A percentile compares a stretch with the other conserved stretches of the same genome.
These are phyloP conservation scores for Tridacna crocea DNA, from an alignment of 2,888 invertebrate genomes.

Conservation along the genomic window DNA sequence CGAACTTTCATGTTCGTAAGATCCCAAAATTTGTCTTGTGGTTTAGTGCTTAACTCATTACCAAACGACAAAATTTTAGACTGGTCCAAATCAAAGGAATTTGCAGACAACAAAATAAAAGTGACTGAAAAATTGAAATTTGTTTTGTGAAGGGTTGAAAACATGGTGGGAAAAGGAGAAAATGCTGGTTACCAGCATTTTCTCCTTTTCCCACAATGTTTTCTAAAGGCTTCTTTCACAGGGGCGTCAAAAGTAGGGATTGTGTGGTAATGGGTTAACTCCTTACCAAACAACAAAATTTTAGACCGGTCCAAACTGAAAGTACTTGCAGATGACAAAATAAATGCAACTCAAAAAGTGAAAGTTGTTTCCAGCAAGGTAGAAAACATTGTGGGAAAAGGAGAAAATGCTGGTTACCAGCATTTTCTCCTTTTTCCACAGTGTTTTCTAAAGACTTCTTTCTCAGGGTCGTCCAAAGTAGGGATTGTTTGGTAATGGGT, in stretches of 20 bases:
- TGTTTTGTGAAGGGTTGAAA: background rate
- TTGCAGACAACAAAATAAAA: background rate
- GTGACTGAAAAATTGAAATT: background rate
- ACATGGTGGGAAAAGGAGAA: background rate
- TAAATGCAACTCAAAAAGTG: too few species aligned
- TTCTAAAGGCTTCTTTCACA: background rate
- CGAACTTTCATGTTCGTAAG: too few species aligned
- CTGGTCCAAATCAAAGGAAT: background rate
- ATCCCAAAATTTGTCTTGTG: too few species aligned
- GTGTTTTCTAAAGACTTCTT: too few species aligned
- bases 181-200: slow-evolving; percentile 6
- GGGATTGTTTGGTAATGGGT: too few species aligned
- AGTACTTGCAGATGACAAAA: too few species aligned
- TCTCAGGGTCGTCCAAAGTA: too few species aligned
- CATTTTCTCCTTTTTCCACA: background rate
- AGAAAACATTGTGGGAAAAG: background rate
- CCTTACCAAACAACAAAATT: too few species aligned
- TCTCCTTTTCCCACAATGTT: slow-evolving; percentile 3
- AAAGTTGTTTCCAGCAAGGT: too few species aligned
- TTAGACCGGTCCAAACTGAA: too few species aligned
- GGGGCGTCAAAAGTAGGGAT: background rate
- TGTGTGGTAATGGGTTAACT: background rate
- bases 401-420: background rate
- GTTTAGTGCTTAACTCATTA: too few species aligned
- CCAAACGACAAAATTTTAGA: too few species aligned